Percentiles rank a stretch among this genome's conserved stretches.
phyloP scores from a whole-genome alignment of 2,113 vertebrate genomes.

The Lontra canadensis region DNA sequence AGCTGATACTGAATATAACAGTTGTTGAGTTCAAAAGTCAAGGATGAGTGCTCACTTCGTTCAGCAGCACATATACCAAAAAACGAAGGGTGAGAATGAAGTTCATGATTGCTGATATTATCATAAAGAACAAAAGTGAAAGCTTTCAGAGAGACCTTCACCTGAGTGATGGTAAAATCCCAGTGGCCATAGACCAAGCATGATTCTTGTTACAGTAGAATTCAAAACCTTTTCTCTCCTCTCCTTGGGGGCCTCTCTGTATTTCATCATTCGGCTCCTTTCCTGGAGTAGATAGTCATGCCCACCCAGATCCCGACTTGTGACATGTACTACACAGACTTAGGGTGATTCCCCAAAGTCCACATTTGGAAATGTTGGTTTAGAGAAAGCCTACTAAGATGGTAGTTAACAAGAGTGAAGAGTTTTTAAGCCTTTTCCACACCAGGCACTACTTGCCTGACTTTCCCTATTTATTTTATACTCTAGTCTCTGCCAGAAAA shows the following conservation, averaged over 20 bases:
- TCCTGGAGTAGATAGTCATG: neutral
- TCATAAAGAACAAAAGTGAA: neutral
- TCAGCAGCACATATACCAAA: neutral
- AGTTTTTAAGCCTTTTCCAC: neutral
- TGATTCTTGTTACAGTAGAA: neutral
- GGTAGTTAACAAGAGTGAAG: neutral
- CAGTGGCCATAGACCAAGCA: neutral
- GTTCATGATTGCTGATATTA: neutral
- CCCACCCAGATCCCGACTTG: neutral
- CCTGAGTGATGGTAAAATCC: neutral
- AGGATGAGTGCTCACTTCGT: neutral
- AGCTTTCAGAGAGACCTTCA: conserved; percentile 1
- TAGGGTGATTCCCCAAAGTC: neutral
- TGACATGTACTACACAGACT: neutral
- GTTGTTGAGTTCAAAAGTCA: neutral
- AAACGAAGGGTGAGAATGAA: neutral
- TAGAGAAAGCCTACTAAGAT: conserved; percentile 3
- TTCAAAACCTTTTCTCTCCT: neutral
- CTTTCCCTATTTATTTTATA: conserved; percentile 62
- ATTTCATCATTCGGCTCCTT: neutral
- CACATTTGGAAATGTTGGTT: neutral
- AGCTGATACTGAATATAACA: neutral
- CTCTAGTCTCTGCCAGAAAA: conserved; percentile 72
- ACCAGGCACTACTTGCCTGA: neutral
- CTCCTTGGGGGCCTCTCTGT: neutral